A percentile compares a stretch with the other conserved stretches of the same genome.
phyloP scores from a whole-genome alignment of 2,113 vertebrate genomes.

The Pomatorhinus ruficollis region DNA sequence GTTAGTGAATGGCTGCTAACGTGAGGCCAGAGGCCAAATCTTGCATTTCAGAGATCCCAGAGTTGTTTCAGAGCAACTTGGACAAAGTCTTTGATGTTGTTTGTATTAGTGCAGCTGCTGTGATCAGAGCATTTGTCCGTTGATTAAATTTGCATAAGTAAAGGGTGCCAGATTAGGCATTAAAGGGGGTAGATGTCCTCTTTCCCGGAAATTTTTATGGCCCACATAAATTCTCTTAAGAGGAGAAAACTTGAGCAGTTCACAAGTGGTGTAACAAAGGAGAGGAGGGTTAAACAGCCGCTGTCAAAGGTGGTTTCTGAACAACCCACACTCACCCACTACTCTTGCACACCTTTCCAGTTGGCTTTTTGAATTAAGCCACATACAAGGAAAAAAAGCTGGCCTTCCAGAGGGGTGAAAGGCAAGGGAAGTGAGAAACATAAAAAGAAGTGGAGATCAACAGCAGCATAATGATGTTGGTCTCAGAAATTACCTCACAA shows the following conservation, averaged over 20 bases:
- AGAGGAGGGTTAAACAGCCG: neutral
- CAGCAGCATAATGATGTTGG: neutral
- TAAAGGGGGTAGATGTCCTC: neutral
- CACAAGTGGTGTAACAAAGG: neutral
- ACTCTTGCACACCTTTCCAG: neutral
- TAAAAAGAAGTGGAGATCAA: neutral
- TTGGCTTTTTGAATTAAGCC: neutral
- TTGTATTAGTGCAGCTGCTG: neutral
- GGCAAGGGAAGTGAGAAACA: neutral
- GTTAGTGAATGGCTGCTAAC: neutral
- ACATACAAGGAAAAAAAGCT: neutral
- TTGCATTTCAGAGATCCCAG: neutral
- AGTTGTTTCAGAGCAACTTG: neutral
- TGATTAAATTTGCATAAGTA: constrained; percentile 49
- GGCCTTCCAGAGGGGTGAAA: neutral
- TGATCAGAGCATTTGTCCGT: neutral
- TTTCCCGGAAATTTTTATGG: neutral
- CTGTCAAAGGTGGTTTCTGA: neutral
- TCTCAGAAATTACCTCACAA: neutral
- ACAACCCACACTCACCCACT: neutral
- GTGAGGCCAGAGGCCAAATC: neutral
- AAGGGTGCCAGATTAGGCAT: neutral
- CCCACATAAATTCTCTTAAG: neutral
- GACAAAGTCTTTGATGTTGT: constrained; percentile 24
- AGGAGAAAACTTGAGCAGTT: neutral